Base-by-base conservation (phyloP, 2,113 vertebrate species). In the Pteropus alecto region DNA sequence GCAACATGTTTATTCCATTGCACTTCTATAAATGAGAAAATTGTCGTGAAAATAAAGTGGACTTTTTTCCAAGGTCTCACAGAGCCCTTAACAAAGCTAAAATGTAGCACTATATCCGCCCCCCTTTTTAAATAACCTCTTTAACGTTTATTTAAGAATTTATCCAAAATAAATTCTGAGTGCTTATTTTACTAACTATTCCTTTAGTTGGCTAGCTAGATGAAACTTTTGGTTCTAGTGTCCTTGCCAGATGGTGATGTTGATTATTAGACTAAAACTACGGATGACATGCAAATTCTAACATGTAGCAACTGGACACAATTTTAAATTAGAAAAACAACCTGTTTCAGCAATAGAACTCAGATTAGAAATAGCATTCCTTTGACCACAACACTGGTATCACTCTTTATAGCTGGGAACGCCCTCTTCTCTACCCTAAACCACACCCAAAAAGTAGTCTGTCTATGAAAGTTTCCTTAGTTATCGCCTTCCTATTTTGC, bases 151-250 rank as follows among this genome's bases (percentile, higher is more conserved):
- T 48, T 67, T 90, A 78, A 77, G 33, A 96, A 82, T 71, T 35
- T 82, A 84, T 41, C 7, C 86, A 81, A 95, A 89, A 51, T 63
- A 74, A 93, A 95, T 89, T 74, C 58, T 46, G 48, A 88, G n/a
- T 35, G 28, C 18, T 82, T 61, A 30, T 67, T 61, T 89, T 71
- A 77, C 67, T 43, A 73, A 86, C 18, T 35, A 68, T 77, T 82
- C n/a, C 33, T 77, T 38, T 41, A 73, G 63, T 54, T 90, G 67
- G 70, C 70, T 21, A 73, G 26, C 35, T 81, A 74, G 35, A 63
- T 56, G 51, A 67, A 81, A 89, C n/a, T 61, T 95, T n/a, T 43
- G 8, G 95, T 87, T 85, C 76, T 51, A 63, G 51, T 56, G 3
- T 51, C 18, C 56, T 85, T 81, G 9, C 79, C 68, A 71, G 30